Base-by-base conservation (phyloP, 2,888 invertebrate species). In the Oscheius onirici region DNA sequence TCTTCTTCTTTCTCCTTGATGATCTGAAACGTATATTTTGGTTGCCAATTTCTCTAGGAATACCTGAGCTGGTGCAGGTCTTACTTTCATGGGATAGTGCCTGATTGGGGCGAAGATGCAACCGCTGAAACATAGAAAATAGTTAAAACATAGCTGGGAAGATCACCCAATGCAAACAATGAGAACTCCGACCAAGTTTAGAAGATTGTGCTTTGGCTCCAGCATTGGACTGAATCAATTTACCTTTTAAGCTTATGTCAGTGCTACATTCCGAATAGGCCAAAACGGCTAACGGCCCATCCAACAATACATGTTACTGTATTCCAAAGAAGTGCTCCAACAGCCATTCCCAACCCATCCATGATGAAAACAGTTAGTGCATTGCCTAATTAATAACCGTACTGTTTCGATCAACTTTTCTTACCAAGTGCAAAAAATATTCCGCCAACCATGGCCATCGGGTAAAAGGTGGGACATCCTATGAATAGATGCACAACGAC, bases 291-390 rank as follows among this genome's bases (percentile, higher is more conserved):
- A n/a, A 75, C 75, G 0, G 76, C 77, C 78, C 79, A 79, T 3
- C 79, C 79, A 22, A 73, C 72, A 15, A 77, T 71, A 40, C 78
- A 71, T 2, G 57, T 57, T 13, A 65, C 72, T 3, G 79, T 77
- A 57, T 81, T 81, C 81, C 81, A 81, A 2, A 81, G 63, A 6
- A 81, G 69, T 49, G 74, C 72, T 44, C 79, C 81, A 6, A 81
- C 74, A 15, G 81, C 76, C 71, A 81, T 71, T 10, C 81, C 81
- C 10, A 81, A 63, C 11, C 81, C 78, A 44, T 78, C 74, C 79
- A 81, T 79, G n/a, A 79, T 79, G 40, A 76, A 70, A 51, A 70
- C 49, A 5, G 70, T 70, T 17, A 70, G 41, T 34, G 61, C 49
- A 44, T 70, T 70, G 8, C 70, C 70, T 70, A 54, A 6, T 5